These are phyloP conservation scores for Orchestes rusci DNA, from an alignment of 2,888 invertebrate species.

Conservation along the genomic window DNA sequence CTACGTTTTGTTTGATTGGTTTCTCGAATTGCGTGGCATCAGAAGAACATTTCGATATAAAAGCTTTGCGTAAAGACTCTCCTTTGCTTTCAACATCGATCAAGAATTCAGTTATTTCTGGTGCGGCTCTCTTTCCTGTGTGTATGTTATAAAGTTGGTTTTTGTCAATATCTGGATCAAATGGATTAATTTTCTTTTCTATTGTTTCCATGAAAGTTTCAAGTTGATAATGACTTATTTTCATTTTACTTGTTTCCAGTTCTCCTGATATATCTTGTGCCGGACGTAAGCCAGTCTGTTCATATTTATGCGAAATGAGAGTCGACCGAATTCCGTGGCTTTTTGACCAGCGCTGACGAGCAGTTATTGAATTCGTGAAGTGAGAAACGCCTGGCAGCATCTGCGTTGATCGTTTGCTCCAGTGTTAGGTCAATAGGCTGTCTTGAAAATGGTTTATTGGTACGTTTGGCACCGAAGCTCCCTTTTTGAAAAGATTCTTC, in stretches of 20 bases:
- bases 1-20: too few relatives aligned
- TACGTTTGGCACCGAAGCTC: constrained; percentile 34
- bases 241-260: constrained; percentile 24
- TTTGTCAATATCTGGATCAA: not conserved
- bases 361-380: constrained; percentile 23
- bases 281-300: constrained; percentile 26
- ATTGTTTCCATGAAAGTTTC: constrained; percentile 4
- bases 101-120: too few relatives aligned
- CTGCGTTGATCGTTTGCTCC: constrained; percentile 28
- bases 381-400: constrained; percentile 23
- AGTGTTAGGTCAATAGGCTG: constrained; percentile 30
- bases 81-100: too few relatives aligned
- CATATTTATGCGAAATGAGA: constrained; percentile 28
- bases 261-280: constrained; percentile 31
- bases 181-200: constrained; percentile 5
- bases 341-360: constrained; percentile 33
- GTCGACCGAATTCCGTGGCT: constrained; percentile 27
- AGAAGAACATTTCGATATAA: too few relatives aligned
- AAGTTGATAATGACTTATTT: constrained; percentile 22
- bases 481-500: constrained; percentile 28
- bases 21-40: too few relatives aligned
- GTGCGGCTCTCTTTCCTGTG: too few relatives aligned
- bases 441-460: constrained; percentile 34
- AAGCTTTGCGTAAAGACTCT: too few relatives aligned
- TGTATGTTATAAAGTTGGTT: constrained; percentile 3